These are phyloP conservation scores for Sarcophilus harrisii DNA, from an alignment of 2,797 vertebrate species.

Conservation along the genomic window DNA sequence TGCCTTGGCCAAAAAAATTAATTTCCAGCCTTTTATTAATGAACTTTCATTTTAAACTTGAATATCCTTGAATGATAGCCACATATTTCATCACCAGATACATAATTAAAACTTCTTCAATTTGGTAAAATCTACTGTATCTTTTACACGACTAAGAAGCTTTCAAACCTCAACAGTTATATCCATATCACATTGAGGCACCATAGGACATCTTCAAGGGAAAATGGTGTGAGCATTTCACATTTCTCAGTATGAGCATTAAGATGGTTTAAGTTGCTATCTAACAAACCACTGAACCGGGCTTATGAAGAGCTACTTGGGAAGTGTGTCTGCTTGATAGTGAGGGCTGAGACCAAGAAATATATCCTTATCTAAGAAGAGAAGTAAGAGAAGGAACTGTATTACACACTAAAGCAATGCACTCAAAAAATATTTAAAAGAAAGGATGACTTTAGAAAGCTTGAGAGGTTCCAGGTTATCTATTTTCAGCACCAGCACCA, in stretches of 20 bases:
- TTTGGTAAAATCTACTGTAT: background rate
- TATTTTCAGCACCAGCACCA: background rate
- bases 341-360: background rate
- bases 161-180: background rate
- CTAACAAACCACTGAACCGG: background rate
- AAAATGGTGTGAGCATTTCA: too few relatives aligned
- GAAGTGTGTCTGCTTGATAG: background rate
- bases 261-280: background rate
- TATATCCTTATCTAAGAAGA: background rate
- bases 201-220: too few relatives aligned
- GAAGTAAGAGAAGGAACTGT: background rate
- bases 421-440: background rate
- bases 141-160: background rate
- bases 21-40: background rate
- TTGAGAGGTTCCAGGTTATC: background rate
- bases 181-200: too few relatives aligned
- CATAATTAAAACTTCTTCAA: background rate
- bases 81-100: background rate
- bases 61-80: background rate
- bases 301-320: background rate
- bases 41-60: background rate
- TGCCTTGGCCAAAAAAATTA: background rate
- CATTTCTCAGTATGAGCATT: too few relatives aligned
- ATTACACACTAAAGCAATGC: background rate
- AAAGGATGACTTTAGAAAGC: background rate